Evolutionary conservation across 2,888 invertebrate genomes (phyloP).

Genomic region (Dendrolimus pini): DNA sequence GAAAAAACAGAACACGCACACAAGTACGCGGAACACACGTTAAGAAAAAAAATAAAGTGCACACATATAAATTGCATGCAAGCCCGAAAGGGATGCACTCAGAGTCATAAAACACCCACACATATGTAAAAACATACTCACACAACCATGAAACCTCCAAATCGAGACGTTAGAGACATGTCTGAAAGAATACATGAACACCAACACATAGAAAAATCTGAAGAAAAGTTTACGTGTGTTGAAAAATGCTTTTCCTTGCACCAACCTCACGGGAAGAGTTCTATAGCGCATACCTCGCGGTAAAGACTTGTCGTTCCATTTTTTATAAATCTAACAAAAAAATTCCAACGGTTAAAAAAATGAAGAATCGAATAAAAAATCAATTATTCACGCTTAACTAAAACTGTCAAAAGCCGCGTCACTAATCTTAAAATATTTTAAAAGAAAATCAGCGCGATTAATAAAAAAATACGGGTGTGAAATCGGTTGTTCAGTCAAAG

Average conservation of each 20-base stretch:
- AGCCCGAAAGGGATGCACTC: constrained; percentile 75
- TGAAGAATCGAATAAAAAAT: constrained; percentile 31
- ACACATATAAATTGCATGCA: constrained; percentile 75
- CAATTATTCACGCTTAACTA: constrained; percentile 49
- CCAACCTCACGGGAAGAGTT: constrained; percentile 76
- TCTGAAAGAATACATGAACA: constrained; percentile 31
- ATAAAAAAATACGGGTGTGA: constrained; percentile 11
- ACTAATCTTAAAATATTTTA: constrained; percentile 34
- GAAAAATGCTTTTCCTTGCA: constrained; percentile 76
- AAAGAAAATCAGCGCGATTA: constrained; percentile 15
- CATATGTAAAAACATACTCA: constrained; percentile 27
- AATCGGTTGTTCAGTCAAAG: constrained; percentile 2
- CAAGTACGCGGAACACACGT: constrained; percentile 56
- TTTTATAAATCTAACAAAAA: constrained; percentile 28
- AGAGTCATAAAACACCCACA: constrained; percentile 74
- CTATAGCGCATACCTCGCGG: constrained; percentile 77
- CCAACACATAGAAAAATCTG: constrained; percentile 42
- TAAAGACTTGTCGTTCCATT: constrained; percentile 65
- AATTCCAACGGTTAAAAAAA: constrained; percentile 26
- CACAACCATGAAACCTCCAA: constrained; percentile 27
- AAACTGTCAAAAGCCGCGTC: constrained; percentile 53
- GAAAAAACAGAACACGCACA: constrained; percentile 63
- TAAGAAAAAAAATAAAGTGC: constrained; percentile 72
- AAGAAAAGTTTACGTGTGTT: constrained; percentile 73
- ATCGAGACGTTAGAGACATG: constrained; percentile 46